These are phyloP conservation scores for Dicrurus megarhynchus DNA, from an alignment of 2,113 vertebrate species.

Conservation along the genomic window DNA sequence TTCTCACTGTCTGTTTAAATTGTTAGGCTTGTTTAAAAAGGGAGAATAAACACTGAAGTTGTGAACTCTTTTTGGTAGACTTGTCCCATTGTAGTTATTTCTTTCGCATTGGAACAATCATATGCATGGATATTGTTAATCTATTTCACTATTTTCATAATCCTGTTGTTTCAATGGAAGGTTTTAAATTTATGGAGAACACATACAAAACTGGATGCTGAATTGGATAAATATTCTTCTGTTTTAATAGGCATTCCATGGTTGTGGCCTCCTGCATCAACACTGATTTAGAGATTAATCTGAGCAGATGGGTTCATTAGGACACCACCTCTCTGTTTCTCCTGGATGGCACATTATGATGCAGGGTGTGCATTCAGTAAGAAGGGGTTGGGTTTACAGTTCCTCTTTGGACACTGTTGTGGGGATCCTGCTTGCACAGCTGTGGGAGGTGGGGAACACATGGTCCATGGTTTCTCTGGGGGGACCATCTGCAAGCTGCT, in stretches of 20 bases:
- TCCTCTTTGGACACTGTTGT: neutral
- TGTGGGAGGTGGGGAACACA: fast-evolving
- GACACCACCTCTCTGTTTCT: neutral
- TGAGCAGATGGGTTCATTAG: neutral
- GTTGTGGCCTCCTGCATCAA: neutral
- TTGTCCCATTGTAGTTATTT: neutral
- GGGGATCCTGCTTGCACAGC: neutral
- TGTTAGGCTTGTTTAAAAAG: constrained; percentile 8
- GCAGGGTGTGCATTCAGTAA: neutral
- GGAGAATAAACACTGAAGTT: neutral
- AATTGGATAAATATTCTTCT: neutral
- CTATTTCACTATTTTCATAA: neutral
- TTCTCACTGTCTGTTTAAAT: neutral
- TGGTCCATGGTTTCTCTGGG: fast-evolving
- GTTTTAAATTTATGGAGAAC: neutral
- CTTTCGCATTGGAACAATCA: neutral
- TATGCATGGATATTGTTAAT: neutral
- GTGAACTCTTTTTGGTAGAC: neutral
- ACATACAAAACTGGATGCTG: neutral
- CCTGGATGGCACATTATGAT: neutral
- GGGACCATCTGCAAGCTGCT: neutral
- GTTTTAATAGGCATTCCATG: neutral
- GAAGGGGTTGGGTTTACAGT: neutral
- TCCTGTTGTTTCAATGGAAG: neutral
- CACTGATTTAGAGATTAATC: neutral